Evolutionary conservation across 1,140 invertebrate species (phyloP).

Genomic region (Drosophila ironensis): DNA sequence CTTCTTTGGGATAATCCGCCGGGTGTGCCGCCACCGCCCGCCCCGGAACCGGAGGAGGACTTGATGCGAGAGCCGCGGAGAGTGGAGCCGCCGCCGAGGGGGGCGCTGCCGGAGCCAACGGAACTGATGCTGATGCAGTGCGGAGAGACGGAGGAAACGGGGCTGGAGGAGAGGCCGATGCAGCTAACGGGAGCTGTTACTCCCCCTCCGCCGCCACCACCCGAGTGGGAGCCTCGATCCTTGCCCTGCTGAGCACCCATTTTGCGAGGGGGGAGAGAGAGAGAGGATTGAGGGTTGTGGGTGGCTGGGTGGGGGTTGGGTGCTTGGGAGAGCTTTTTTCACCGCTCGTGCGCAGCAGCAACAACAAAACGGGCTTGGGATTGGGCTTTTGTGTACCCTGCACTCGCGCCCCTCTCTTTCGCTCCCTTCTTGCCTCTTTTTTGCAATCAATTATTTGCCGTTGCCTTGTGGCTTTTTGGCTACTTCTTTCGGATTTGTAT

Average conservation of each 20-base stretch:
- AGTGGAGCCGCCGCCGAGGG: constrained; percentile 70
- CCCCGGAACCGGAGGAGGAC: constrained; percentile 81
- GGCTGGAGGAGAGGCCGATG: constrained; percentile 68
- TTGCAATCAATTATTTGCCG: constrained; percentile 53
- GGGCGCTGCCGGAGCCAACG: constrained; percentile 32
- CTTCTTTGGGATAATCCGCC: constrained; percentile 74
- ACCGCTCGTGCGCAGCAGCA: constrained; percentile 44
- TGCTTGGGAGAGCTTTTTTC: too few relatives aligned
- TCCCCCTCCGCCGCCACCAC: constrained; percentile 49
- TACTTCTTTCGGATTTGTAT: too few relatives aligned
- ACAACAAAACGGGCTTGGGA: too few relatives aligned
- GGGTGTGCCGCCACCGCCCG: constrained; percentile 82
- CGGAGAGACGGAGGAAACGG: constrained; percentile 63
- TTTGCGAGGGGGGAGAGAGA: constrained; percentile 4
- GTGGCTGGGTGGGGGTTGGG: constrained; percentile 22
- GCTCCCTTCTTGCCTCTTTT: not conserved
- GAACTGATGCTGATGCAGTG: constrained; percentile 70
- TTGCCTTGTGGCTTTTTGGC: too few relatives aligned
- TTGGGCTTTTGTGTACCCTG: constrained; percentile 63
- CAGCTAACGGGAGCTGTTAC: constrained; percentile 65
- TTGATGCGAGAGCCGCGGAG: constrained; percentile 80
- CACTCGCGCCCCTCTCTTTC: constrained; percentile 10
- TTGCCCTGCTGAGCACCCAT: constrained; percentile 96
- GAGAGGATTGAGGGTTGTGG: too few relatives aligned
- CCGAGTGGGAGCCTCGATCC: constrained; percentile 83